phyloP scores from a whole-genome alignment of 2,113 vertebrate genomes.

The Indri indri region DNA sequence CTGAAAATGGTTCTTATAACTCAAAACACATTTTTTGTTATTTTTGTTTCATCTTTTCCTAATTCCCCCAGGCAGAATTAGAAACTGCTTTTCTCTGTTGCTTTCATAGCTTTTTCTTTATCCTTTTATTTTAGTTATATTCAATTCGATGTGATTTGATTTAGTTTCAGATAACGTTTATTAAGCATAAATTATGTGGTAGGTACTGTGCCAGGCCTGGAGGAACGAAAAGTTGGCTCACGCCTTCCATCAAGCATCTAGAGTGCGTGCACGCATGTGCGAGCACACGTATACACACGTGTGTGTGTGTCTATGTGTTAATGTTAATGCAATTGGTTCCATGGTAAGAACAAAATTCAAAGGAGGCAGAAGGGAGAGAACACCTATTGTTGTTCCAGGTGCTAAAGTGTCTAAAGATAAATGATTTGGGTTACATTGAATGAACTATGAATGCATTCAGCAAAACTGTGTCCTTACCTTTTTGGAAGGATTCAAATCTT shows the following conservation, averaged over 20 bases:
- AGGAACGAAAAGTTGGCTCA: neutral
- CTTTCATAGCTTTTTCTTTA: neutral
- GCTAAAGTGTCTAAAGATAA: neutral
- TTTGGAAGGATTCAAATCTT: neutral
- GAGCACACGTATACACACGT: no score
- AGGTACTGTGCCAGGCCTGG: neutral
- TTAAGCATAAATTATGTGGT: slow-evolving; percentile 33
- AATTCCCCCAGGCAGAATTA: slow-evolving; percentile 25
- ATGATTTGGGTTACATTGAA: neutral
- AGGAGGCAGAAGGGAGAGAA: neutral
- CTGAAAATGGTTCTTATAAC: slow-evolving; percentile 21
- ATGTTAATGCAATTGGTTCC: neutral
- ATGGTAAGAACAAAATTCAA: neutral
- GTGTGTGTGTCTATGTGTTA: neutral
- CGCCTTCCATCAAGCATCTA: neutral
- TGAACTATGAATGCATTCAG: neutral
- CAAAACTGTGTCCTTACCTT: neutral
- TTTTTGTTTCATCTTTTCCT: slow-evolving; percentile 24
- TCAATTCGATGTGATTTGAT: slow-evolving; percentile 33
- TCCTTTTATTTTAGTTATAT: neutral
- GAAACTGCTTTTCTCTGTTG: neutral
- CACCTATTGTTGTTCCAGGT: neutral
- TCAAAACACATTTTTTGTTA: slow-evolving; percentile 24
- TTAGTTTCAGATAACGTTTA: slow-evolving; percentile 47
- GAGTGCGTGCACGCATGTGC: rapidly evolving